These are phyloP conservation scores for Hetaerina titia DNA, from an alignment of 2,888 invertebrate genomes.

Conservation along the genomic window DNA sequence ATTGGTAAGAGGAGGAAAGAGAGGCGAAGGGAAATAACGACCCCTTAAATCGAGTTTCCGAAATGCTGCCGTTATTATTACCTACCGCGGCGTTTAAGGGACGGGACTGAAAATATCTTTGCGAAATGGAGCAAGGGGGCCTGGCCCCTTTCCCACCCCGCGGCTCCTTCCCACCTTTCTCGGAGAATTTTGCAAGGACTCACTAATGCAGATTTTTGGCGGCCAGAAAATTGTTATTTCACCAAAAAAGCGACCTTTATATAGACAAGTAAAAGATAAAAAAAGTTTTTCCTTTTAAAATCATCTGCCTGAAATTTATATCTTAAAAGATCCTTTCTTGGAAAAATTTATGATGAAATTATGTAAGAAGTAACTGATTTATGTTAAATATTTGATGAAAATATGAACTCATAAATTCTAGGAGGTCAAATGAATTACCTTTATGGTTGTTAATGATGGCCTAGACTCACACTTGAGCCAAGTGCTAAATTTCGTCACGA, in stretches of 20 bases:
- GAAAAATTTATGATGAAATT: neutral
- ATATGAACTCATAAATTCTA: neutral
- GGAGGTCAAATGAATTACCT: neutral
- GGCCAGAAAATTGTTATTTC: neutral
- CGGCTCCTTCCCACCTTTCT: neutral
- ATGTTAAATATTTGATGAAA: neutral
- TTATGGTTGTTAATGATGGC: neutral
- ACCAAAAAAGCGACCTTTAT: neutral
- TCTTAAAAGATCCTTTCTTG: neutral
- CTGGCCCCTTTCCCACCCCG: neutral
- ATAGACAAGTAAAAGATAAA: neutral
- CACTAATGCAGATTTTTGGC: neutral
- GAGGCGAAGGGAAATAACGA: slow-evolving; percentile 17
- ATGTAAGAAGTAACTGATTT: neutral
- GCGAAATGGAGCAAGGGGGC: neutral
- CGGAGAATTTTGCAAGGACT: neutral
- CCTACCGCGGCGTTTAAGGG: slow-evolving; percentile 1
- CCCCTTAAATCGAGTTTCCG: slow-evolving; percentile 21
- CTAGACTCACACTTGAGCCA: too few species aligned
- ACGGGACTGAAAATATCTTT: slow-evolving; percentile 3
- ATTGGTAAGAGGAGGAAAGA: neutral
- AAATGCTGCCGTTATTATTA: slow-evolving; percentile 16
- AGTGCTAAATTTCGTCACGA: too few species aligned
- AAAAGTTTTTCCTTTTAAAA: neutral
- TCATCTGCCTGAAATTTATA: neutral